Evolutionary conservation across 2,113 vertebrate species (phyloP), one percentile per base, ranked within the genome.

Genomic region (Perca fluviatilis): DNA sequence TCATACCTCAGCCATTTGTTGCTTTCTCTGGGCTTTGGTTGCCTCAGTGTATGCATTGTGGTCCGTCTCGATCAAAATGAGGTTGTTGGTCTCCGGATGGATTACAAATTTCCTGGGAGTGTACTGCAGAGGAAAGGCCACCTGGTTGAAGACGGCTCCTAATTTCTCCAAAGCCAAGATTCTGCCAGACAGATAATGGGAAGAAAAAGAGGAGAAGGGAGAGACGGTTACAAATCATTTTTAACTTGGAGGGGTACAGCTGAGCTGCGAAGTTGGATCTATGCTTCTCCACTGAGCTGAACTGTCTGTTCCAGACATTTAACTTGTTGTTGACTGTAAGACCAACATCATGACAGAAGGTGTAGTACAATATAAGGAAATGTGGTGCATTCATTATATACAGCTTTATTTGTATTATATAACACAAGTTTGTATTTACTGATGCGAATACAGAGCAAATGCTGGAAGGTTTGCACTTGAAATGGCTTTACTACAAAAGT

Each of bases 31-130:
- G 25, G 98, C 98, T 90, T 99, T 99, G 51, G 98, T 99, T 21
- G 98, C 97, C 89, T 99, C 98, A 0, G 98, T 99, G 91, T 99
- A 99, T 58, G 98, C 98, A 0, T 99, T 99, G 93, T 99, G 98
- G 92, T 99, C 98, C 0, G 98, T 98, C 93, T 99, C 98, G 3
- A 99, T 99, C 92, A 99, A 93, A 83, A 99, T 95, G 47, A 99
- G 93, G 92, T 99, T 98, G 95, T 97, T 99, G 84, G 97, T 99
- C 87, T 99, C 98, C 0, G 97, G 97, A 67, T 99, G 98, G 90
- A 99, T 99, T 56, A 99, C 98, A 92, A 99, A 99, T 82, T 97
- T 99, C 84, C 98, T 96, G 21, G 98, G 98, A 0, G 98, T 99
- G 86, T 98, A 99, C 92, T 99, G 98, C 79, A 99, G 89, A 0